phyloP scores from a whole-genome alignment of 2,797 vertebrate species.

The Pyrocephalus nanus region DNA sequence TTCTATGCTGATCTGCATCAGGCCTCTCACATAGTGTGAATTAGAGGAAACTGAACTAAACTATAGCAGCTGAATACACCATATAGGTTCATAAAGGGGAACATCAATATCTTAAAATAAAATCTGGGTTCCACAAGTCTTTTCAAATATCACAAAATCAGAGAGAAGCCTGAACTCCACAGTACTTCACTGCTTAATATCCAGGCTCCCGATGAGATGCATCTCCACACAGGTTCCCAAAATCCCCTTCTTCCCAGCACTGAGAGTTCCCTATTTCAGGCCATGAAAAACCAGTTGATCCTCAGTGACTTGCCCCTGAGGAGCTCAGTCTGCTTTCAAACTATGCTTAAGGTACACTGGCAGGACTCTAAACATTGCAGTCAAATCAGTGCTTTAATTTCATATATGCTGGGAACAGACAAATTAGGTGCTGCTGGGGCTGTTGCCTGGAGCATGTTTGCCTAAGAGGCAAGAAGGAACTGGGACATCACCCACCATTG shows the following conservation, averaged over 20 bases:
- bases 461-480: background rate
- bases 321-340: background rate
- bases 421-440: background rate
- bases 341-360: background rate
- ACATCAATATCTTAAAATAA: background rate
- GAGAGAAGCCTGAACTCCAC: background rate
- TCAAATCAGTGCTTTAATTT: background rate
- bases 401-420: background rate
- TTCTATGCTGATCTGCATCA: background rate
- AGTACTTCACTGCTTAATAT: background rate
- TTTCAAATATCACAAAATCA: background rate
- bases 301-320: background rate
- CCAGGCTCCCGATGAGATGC: background rate
- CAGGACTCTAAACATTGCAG: fast-evolving
- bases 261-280: background rate
- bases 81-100: background rate
- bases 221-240: background rate
- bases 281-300: background rate
- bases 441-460: background rate
- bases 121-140: background rate
- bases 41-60: background rate
- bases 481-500: background rate
- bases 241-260: fast-evolving
- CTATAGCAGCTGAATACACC: background rate
- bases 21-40: background rate